A percentile compares a stretch with the other conserved stretches of the same genome.
Evolutionary conservation across 2,113 vertebrate species (phyloP).

Genomic region (Daboia siamensis): DNA sequence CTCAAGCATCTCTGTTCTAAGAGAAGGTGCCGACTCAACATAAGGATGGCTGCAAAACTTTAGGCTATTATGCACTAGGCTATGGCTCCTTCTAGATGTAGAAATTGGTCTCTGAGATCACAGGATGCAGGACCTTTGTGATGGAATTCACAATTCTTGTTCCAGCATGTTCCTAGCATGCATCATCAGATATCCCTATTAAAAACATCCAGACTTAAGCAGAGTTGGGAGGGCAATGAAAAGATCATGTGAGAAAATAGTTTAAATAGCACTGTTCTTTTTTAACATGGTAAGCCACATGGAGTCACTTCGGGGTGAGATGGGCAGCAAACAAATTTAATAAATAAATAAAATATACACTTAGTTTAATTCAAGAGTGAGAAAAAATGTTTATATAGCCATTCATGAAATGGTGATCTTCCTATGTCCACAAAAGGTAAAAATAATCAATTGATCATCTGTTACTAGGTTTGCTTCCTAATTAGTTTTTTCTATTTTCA

Average conservation of each 20-base stretch:
- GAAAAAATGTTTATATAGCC: background rate
- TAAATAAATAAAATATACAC: background rate
- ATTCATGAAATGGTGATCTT: background rate
- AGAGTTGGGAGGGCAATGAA: background rate
- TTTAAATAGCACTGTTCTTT: background rate
- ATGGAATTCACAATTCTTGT: background rate
- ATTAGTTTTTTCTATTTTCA: background rate
- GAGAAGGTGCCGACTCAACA: background rate
- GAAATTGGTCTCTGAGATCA: background rate
- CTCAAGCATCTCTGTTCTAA: background rate
- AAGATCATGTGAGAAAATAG: background rate
- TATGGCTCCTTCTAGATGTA: background rate
- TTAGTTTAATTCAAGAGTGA: background rate
- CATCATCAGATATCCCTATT: background rate
- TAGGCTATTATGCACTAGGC: background rate
- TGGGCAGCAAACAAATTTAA: background rate
- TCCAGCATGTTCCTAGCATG: background rate
- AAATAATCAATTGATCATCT: background rate
- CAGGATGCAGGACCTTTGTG: background rate
- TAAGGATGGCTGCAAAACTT: background rate
- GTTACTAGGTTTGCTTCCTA: background rate
- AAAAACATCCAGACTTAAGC: background rate
- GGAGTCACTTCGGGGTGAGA: background rate
- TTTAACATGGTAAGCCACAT: background rate
- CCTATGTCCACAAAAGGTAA: background rate